These are phyloP conservation scores for Heliocidaris tuberculata DNA, from an alignment of 35 echinoderm and acorn worm genomes.

Conservation along the genomic window DNA sequence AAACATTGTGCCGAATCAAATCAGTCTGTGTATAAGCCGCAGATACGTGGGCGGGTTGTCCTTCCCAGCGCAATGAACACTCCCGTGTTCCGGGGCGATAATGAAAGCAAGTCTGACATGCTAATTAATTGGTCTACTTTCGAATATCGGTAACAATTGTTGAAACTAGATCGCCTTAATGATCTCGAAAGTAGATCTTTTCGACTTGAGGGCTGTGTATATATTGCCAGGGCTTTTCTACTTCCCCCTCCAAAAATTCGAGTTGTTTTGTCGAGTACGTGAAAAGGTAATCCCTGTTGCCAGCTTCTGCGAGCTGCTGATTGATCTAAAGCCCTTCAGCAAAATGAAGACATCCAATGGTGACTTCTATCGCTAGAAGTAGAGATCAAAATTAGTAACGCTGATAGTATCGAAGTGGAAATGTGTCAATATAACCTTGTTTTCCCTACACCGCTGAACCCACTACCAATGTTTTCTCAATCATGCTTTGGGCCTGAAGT, in stretches of 20 bases:
- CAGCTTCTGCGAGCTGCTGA: background rate
- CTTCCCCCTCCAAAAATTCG: background rate
- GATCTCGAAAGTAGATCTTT: background rate
- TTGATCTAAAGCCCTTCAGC: background rate
- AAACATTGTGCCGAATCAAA: background rate
- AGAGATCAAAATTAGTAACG: background rate
- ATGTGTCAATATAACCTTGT: background rate
- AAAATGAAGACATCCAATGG: background rate
- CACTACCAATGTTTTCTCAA: too few relatives aligned
- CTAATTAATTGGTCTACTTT: slow-evolving; percentile 13
- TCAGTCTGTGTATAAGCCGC: too few relatives aligned
- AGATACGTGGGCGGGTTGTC: background rate
- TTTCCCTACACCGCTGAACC: too few relatives aligned
- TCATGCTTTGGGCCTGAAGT: too few relatives aligned
- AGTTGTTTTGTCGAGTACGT: background rate
- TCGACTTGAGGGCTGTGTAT: background rate
- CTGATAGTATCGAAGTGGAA: background rate
- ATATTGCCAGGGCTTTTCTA: background rate
- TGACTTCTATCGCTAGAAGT: background rate
- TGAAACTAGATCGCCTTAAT: slow-evolving; percentile 6
- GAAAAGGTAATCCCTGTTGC: background rate
- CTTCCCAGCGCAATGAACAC: background rate
- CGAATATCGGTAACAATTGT: background rate
- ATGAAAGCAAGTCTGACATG: background rate
- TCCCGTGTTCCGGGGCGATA: background rate